phyloP scores from a whole-genome alignment of 2,113 vertebrate genomes.

The Rhinogobius similis region DNA sequence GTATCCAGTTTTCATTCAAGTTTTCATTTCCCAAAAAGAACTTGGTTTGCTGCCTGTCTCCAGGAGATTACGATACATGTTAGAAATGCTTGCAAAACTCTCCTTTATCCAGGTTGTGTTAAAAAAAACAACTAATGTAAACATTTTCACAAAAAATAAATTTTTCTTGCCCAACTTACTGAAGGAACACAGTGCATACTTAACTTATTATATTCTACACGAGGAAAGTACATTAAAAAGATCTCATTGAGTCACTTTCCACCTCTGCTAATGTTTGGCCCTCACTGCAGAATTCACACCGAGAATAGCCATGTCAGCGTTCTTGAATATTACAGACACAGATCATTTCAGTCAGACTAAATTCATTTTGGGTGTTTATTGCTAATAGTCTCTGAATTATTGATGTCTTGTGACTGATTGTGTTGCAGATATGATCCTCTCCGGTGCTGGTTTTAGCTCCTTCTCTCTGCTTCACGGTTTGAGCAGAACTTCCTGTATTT shows the following conservation, averaged over 20 bases:
- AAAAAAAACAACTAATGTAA: too few relatives aligned
- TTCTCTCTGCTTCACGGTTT: not conserved
- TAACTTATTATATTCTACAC: not conserved
- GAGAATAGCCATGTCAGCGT: not conserved
- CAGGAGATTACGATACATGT: too few relatives aligned
- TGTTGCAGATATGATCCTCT: conserved; percentile 14
- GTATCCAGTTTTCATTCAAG: too few relatives aligned
- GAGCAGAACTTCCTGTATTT: conserved; percentile 2
- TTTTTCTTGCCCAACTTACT: not conserved
- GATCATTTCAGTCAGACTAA: conserved; percentile 1
- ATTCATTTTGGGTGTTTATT: conserved; percentile 6
- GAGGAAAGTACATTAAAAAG: too few relatives aligned
- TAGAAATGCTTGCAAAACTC: too few relatives aligned
- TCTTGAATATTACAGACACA: not conserved
- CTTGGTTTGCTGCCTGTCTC: too few relatives aligned
- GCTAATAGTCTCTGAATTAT: conserved; percentile 10
- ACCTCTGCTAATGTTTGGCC: conserved; percentile 1
- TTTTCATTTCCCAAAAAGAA: too few relatives aligned
- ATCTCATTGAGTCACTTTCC: not conserved
- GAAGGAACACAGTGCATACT: too few relatives aligned
- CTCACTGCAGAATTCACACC: not conserved
- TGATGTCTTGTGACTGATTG: conserved; percentile 23
- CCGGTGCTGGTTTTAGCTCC: conserved; percentile 6
- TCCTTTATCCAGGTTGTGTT: too few relatives aligned
- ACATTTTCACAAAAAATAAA: too few relatives aligned